phyloP scores from a whole-genome alignment of 2,888 invertebrate genomes.

The Chromoteleia sp. region DNA sequence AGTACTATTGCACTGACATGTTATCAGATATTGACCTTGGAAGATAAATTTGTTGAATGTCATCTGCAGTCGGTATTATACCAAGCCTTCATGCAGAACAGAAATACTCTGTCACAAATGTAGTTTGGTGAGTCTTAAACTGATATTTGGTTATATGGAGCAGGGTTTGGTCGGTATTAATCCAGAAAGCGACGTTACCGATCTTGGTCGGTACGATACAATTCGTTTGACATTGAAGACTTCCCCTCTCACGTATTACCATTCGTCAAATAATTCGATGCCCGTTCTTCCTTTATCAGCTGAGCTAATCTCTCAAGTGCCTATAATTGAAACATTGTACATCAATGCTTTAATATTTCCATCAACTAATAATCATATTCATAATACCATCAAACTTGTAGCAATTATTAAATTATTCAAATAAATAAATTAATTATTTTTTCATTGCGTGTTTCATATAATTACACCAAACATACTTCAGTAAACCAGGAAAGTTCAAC shows the following conservation, averaged over 20 bases:
- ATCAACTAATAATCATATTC: too few species aligned
- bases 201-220: conserved; percentile 10
- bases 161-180: neutral
- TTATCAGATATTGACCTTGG: neutral
- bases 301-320: conserved; percentile 87
- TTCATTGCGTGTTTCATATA: too few species aligned
- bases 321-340: conserved; percentile 68
- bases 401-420: too few species aligned
- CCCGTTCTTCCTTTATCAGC: conserved; percentile 87
- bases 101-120: neutral
- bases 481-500: too few species aligned
- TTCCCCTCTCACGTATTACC: conserved; percentile 74
- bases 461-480: too few species aligned
- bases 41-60: neutral
- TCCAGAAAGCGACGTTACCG: neutral
- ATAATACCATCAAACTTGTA: too few species aligned
- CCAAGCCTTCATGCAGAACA: neutral
- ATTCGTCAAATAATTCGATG: conserved; percentile 73
- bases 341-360: neutral
- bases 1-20: neutral
- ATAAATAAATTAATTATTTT: too few species aligned
- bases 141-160: conserved; percentile 1
- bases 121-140: neutral
- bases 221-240: neutral
- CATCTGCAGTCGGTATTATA: conserved; percentile 7